phyloP scores from a whole-genome alignment of 2,888 invertebrate genomes.

The Cataglyphis livida region DNA sequence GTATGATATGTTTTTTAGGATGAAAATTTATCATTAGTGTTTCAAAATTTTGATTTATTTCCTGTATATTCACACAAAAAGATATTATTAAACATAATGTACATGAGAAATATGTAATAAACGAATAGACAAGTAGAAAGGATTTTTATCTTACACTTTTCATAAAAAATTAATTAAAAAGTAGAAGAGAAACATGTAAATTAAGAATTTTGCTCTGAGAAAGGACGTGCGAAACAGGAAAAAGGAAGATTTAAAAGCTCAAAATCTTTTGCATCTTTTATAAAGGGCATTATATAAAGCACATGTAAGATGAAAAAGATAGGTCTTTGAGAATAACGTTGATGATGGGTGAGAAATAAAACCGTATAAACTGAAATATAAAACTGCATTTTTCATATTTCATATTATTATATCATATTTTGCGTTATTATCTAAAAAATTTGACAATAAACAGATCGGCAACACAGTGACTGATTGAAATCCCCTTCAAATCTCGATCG shows the following conservation, averaged over 20 bases:
- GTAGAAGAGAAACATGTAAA: not conserved
- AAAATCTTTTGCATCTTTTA: not conserved
- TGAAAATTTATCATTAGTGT: not conserved
- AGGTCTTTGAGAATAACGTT: not conserved
- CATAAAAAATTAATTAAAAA: not conserved
- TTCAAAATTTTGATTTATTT: not conserved
- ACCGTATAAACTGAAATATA: not conserved
- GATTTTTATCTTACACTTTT: not conserved
- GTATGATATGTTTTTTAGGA: not conserved
- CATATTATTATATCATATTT: not conserved
- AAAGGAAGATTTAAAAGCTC: not conserved
- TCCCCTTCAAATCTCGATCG: slow-evolving; percentile 21
- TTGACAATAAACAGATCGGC: not conserved
- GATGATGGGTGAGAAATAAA: not conserved
- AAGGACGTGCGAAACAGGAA: not conserved
- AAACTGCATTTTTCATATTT: not conserved
- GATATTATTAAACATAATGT: not conserved
- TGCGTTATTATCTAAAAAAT: not conserved
- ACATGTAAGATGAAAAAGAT: not conserved
- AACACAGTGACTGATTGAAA: not conserved
- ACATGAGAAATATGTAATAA: not conserved
- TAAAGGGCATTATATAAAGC: slow-evolving; percentile 2
- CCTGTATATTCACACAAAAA: not conserved
- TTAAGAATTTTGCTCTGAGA: not conserved
- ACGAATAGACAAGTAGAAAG: not conserved